These are phyloP conservation scores for Brachionus angularis DNA, from an alignment of 1,140 invertebrate genomes.

Conservation along the genomic window DNA sequence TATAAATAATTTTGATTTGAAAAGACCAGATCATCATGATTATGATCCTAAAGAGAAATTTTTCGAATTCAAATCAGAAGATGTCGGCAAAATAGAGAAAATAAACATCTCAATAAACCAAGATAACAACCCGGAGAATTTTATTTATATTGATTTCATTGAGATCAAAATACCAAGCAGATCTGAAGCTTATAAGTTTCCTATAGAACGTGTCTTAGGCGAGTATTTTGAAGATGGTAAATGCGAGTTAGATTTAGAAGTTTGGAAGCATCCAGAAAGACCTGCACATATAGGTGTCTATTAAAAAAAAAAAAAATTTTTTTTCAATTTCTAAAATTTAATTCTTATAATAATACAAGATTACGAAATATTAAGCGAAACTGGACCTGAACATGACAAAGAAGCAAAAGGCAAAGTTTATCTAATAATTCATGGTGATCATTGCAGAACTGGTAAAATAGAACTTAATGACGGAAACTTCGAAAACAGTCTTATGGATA, in stretches of 20 bases:
- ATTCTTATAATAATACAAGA: background rate
- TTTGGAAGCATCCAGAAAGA: constrained; percentile 32
- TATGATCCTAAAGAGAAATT: constrained; percentile 15
- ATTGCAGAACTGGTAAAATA: constrained; percentile 38
- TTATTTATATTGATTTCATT: constrained; percentile 40
- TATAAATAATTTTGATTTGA: constrained; percentile 25
- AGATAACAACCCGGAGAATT: constrained; percentile 25
- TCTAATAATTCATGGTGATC: constrained; percentile 28
- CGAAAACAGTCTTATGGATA: constrained; percentile 35
- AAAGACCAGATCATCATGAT: background rate
- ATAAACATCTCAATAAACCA: constrained; percentile 35
- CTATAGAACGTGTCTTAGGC: constrained; percentile 3
- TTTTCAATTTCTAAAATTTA: background rate
- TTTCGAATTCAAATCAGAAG: constrained; percentile 39
- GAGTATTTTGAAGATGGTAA: constrained; percentile 42
- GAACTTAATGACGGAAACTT: constrained; percentile 33
- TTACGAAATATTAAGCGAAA: constrained; percentile 41
- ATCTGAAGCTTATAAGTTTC: constrained; percentile 40
- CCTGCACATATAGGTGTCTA: constrained; percentile 12
- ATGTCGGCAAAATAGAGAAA: constrained; percentile 40
- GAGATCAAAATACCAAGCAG: constrained; percentile 34
- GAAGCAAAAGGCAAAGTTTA: constrained; percentile 38
- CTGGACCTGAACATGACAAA: constrained; percentile 25
- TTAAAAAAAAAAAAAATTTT: background rate
- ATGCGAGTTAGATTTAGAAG: constrained; percentile 38